Conservation (phyloP, 2,888 invertebrate genomes). For the Formica aserva region DNA sequence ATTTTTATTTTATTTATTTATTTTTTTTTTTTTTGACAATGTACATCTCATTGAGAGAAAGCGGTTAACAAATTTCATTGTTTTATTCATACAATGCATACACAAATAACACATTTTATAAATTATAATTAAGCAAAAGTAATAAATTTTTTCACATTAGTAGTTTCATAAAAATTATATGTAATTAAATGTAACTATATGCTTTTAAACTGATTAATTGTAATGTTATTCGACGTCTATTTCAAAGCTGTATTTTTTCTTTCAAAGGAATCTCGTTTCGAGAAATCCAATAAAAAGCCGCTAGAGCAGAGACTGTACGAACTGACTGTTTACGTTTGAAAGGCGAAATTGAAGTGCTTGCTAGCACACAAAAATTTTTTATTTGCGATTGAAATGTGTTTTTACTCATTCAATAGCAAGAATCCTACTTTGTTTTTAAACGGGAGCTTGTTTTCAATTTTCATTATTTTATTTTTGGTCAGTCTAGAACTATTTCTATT, state of each 20-base stretch:
- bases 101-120: constrained; percentile 3
- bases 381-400: constrained; percentile 47
- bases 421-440: constrained; percentile 45
- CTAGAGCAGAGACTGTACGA: constrained; percentile 1
- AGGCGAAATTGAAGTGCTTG: constrained; percentile 46
- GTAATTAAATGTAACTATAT: not conserved
- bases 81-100: not conserved
- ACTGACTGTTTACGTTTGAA: constrained; percentile 44
- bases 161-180: not conserved
- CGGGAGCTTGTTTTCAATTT: constrained; percentile 16
- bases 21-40: not conserved
- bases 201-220: constrained; percentile 26
- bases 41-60: not conserved
- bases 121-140: constrained; percentile 21
- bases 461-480: constrained; percentile 11
- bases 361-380: constrained; percentile 22
- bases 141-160: not conserved
- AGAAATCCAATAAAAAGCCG: constrained; percentile 46
- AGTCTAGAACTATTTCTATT: not conserved
- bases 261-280: constrained; percentile 39
- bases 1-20: not conserved
- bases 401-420: constrained; percentile 39
- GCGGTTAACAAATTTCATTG: not conserved
- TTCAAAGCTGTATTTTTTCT: constrained; percentile 31
- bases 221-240: not conserved